phyloP scores from a whole-genome alignment of 2,113 vertebrate genomes.

The Pardalotus punctatus region DNA sequence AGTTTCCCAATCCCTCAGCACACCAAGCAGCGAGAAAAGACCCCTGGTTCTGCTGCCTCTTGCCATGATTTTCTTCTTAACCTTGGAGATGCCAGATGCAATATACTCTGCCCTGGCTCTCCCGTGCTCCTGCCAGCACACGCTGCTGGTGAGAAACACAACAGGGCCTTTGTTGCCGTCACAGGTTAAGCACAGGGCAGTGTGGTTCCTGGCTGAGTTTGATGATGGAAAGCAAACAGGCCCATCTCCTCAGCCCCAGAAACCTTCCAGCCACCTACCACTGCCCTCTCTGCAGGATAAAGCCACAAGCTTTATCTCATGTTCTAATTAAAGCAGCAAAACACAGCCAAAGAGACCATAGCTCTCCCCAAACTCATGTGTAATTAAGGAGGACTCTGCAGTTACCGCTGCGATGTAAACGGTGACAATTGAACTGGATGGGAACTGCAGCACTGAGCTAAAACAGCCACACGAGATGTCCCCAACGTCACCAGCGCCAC shows the following conservation, averaged over 20 bases:
- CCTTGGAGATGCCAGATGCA: background rate
- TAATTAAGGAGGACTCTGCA: background rate
- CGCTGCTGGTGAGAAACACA: accelerated
- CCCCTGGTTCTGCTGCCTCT: background rate
- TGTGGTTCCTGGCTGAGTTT: background rate
- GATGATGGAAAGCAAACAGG: background rate
- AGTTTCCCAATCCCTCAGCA: background rate
- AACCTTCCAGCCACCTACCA: background rate
- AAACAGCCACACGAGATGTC: background rate
- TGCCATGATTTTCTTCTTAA: background rate
- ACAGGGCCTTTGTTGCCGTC: background rate
- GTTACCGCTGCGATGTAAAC: accelerated
- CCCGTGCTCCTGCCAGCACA: background rate
- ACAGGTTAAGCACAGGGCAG: background rate
- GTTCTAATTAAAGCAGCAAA: background rate
- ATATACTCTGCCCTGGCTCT: background rate
- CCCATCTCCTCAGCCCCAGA: background rate
- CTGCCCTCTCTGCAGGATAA: background rate
- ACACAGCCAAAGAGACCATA: background rate
- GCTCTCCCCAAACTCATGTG: background rate
- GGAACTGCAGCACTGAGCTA: background rate
- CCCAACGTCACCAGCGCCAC: accelerated
- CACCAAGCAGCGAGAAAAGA: background rate
- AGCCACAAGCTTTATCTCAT: background rate
- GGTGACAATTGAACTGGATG: accelerated